Percentiles rank a stretch among this genome's conserved stretches.
phyloP scores from a whole-genome alignment of 2,113 vertebrate species.

The Phrynosoma blainvillii region DNA sequence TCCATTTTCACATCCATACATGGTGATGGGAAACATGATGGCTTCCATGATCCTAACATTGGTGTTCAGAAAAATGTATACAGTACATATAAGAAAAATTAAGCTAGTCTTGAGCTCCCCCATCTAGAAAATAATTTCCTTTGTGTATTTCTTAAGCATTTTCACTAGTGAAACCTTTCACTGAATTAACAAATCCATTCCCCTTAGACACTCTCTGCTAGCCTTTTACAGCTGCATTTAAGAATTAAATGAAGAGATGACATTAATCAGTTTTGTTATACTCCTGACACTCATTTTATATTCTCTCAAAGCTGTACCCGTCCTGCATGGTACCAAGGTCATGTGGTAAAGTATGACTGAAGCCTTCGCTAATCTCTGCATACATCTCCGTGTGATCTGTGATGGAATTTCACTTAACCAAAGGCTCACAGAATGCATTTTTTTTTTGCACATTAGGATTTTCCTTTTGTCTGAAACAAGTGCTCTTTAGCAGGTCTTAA shows the following conservation, averaged over 20 bases:
- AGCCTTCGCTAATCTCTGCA: slow-evolving; percentile 61
- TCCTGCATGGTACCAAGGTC: slow-evolving; percentile 68
- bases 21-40: no score
- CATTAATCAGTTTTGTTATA: slow-evolving; percentile 12
- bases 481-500: slow-evolving; percentile 70
- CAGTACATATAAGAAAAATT: no score
- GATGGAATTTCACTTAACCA: slow-evolving; percentile 70
- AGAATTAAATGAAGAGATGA: slow-evolving; percentile 58
- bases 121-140: no score
- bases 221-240: slow-evolving; percentile 57
- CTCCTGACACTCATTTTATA: background rate
- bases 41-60: no score
- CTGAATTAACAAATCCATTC: slow-evolving; percentile 40
- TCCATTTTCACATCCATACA: no score
- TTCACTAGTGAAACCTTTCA: slow-evolving; percentile 13
- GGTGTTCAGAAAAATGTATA: no score
- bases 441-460: slow-evolving; percentile 73
- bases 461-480: slow-evolving; percentile 71
- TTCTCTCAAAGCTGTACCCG: slow-evolving; percentile 40
- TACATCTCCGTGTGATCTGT: slow-evolving; percentile 71
- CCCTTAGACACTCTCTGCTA: slow-evolving; percentile 40
- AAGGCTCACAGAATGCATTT: slow-evolving; percentile 71
- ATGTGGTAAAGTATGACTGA: slow-evolving; percentile 59
- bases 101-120: no score
- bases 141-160: background rate